These are phyloP conservation scores for Chromobotia macracanthus DNA, from an alignment of 2,797 vertebrate genomes.

Conservation along the genomic window DNA sequence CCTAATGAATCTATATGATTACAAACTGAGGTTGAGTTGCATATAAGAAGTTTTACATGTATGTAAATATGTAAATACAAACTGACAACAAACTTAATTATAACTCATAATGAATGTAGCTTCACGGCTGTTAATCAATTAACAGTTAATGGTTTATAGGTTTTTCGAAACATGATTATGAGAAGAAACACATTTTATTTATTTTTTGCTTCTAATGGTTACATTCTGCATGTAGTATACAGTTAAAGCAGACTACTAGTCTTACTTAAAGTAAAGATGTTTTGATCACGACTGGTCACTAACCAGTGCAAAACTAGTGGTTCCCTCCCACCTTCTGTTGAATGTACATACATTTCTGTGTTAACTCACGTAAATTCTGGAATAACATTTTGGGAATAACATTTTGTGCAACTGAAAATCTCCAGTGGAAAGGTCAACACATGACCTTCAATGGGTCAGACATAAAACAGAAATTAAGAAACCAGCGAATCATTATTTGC, in stretches of 20 bases:
- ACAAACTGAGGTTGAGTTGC: no score
- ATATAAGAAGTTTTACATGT: no score
- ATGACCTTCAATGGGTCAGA: neutral
- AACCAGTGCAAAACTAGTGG: neutral
- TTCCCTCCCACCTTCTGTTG: slow-evolving; percentile 18
- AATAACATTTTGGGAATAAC: neutral
- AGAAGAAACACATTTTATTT: no score
- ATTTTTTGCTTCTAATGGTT: no score
- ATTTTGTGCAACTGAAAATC: neutral
- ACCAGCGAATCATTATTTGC: neutral
- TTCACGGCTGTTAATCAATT: no score
- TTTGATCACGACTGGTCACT: neutral
- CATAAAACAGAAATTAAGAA: neutral
- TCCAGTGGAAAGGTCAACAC: neutral
- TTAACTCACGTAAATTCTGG: neutral
- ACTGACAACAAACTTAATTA: no score
- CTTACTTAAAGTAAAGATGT: neutral
- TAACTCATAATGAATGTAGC: no score
- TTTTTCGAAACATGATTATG: no score
- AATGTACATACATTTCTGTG: neutral
- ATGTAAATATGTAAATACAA: no score
- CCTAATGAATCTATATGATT: no score
- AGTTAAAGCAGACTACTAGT: neutral
- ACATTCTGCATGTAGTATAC: no score
- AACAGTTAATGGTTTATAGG: no score